A percentile compares a stretch with the other conserved stretches of the same genome.
These are phyloP conservation scores for Neolamprologus fasciatus DNA, from an alignment of 2,113 vertebrate genomes.

Conservation along the genomic window DNA sequence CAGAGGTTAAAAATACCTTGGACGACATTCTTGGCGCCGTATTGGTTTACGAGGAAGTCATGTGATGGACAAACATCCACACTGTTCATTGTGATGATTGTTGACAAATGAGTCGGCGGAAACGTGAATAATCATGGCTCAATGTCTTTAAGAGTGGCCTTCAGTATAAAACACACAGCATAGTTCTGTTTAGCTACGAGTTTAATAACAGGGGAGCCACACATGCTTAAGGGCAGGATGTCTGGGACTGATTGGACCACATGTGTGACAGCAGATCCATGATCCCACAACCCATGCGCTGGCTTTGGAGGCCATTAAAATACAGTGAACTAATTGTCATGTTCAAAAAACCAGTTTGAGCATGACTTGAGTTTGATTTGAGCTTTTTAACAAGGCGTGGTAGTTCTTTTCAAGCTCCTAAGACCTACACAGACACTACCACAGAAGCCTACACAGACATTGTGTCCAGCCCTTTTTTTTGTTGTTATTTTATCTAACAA, in stretches of 20 bases:
- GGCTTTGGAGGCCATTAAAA: background rate
- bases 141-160: background rate
- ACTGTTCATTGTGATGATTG: background rate
- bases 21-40: background rate
- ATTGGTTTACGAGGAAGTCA: conserved; percentile 11
- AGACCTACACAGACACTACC: background rate
- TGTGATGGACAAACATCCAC: background rate
- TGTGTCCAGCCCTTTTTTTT: background rate
- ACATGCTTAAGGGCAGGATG: background rate
- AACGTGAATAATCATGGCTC: background rate
- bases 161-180: background rate
- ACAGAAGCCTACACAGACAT: background rate
- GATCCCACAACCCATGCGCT: background rate
- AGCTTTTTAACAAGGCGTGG: background rate
- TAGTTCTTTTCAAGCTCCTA: background rate
- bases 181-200: background rate
- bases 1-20: conserved; percentile 24
- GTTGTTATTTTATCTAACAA: background rate
- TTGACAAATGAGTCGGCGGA: background rate
- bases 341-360: background rate
- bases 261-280: background rate
- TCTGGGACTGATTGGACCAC: background rate
- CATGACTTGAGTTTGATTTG: background rate
- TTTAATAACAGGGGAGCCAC: background rate
- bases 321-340: background rate